A percentile compares a stretch with the other conserved stretches of the same genome.
Conservation (phyloP, 2,113 vertebrate genomes). For the Neoarius graeffei region DNA sequence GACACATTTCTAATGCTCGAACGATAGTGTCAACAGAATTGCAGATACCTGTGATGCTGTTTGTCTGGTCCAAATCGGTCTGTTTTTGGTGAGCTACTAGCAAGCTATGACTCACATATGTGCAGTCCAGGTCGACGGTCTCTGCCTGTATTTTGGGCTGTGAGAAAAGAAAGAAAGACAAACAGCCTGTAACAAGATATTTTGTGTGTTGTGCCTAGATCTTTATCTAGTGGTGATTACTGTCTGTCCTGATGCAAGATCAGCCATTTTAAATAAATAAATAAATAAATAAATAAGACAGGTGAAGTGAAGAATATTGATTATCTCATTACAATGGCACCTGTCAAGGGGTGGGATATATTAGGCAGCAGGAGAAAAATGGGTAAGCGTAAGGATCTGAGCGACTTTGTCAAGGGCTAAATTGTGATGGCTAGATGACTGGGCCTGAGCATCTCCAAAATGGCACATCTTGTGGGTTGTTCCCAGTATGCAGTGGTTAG, state of each 20-base stretch:
- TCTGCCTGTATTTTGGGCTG: conserved; percentile 68
- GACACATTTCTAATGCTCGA: neutral
- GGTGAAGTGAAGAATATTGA: too few species aligned
- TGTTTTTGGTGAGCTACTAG: conserved; percentile 73
- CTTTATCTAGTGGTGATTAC: neutral
- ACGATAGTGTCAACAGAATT: neutral
- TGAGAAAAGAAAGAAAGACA: neutral
- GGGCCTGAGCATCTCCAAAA: too few species aligned
- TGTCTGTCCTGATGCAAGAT: neutral
- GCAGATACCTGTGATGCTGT: conserved; percentile 52
- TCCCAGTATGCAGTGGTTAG: too few species aligned
- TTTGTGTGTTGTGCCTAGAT: neutral
- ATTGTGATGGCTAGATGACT: too few species aligned
- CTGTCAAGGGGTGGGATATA: too few species aligned
- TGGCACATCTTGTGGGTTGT: too few species aligned
- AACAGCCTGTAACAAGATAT: neutral
- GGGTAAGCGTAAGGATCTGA: too few species aligned
- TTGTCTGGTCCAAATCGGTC: conserved; percentile 49
- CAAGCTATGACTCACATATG: conserved; percentile 86
- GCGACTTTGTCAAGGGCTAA: too few species aligned
- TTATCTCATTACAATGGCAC: too few species aligned
- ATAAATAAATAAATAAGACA: too few species aligned
- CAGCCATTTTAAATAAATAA: too few species aligned
- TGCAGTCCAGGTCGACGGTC: conserved; percentile 83
- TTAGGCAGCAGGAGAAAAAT: too few species aligned